These are phyloP conservation scores for Boulengeromyrus knoepffleri DNA, from an alignment of 2,113 vertebrate genomes.

Conservation along the genomic window DNA sequence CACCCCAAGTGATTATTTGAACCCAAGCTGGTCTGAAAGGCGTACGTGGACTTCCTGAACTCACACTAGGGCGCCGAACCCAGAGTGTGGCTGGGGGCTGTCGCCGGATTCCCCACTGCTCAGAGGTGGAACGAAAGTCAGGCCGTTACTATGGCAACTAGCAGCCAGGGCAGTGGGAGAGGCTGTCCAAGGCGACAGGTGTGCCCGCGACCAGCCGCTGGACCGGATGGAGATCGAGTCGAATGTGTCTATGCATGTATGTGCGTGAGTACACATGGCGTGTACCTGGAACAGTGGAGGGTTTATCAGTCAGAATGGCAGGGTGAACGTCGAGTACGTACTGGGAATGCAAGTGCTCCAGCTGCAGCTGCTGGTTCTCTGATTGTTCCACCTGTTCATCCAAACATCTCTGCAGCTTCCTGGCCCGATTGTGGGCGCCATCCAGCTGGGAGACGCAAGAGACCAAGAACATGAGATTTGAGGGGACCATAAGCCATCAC, in stretches of 20 bases:
- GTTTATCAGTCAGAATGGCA: neutral
- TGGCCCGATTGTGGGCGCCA: conserved; percentile 76
- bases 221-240: conserved; percentile 14
- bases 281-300: neutral
- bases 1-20: neutral
- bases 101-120: conserved; percentile 20
- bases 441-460: conserved; percentile 51
- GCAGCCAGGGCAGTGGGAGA: neutral
- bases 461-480: neutral
- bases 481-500: neutral
- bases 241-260: neutral
- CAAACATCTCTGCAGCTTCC: conserved; percentile 79
- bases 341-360: conserved; percentile 84
- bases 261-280: neutral
- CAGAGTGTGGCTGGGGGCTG: neutral
- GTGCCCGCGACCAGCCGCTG: neutral
- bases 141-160: conserved; percentile 59
- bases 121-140: conserved; percentile 29
- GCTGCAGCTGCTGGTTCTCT: conserved; percentile 80
- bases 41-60: neutral
- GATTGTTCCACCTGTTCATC: conserved; percentile 82
- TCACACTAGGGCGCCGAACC: neutral
- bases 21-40: neutral
- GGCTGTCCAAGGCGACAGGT: neutral
- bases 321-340: conserved; percentile 30